Percentiles rank a stretch among this genome's conserved stretches.
Conservation (phyloP, 2,888 invertebrate genomes). For the Dorcus parallelipipedus region DNA sequence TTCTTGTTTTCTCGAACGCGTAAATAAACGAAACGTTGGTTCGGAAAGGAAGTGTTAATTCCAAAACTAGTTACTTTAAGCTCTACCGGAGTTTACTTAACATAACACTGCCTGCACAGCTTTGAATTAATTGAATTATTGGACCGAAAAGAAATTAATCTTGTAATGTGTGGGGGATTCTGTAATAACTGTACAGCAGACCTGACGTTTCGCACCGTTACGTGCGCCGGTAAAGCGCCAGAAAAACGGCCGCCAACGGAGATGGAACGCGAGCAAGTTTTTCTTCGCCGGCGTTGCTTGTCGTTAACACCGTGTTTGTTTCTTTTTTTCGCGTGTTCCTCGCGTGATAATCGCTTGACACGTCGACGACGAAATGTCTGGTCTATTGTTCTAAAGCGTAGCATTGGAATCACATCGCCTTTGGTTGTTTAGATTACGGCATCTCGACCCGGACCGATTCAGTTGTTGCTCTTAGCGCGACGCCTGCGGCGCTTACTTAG, state of each 20-base stretch:
- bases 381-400: constrained; percentile 23
- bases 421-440: constrained; percentile 42
- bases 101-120: constrained; percentile 46
- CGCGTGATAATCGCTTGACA: neutral
- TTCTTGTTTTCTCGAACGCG: no score
- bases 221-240: neutral
- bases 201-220: constrained; percentile 14
- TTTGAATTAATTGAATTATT: constrained; percentile 53
- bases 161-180: constrained; percentile 47
- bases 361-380: constrained; percentile 11
- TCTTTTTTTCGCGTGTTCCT: neutral
- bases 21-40: constrained; percentile 4
- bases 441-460: constrained; percentile 39
- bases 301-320: neutral
- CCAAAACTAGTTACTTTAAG: constrained; percentile 45
- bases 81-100: constrained; percentile 45
- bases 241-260: neutral
- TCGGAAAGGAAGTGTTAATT: constrained; percentile 33
- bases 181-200: constrained; percentile 35
- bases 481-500: constrained; percentile 37
- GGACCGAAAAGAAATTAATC: constrained; percentile 54
- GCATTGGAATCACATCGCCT: constrained; percentile 41
- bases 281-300: neutral
- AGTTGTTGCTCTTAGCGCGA: constrained; percentile 42
- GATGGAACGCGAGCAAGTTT: neutral